Evolutionary conservation across 2,888 invertebrate species (phyloP).

Genomic region (Drosophila demipolita): DNA sequence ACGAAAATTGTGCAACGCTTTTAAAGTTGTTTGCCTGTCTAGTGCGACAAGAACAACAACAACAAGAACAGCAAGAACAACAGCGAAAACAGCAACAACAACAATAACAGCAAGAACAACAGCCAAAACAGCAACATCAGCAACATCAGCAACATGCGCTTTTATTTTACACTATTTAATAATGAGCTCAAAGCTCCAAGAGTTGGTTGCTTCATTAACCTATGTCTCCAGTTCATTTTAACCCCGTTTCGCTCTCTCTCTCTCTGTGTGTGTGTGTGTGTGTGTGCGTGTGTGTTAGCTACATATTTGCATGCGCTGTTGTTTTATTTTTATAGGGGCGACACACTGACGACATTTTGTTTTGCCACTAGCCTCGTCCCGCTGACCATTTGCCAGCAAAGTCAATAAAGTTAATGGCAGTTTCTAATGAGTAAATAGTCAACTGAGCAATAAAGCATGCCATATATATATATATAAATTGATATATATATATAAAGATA

Average conservation of each 20-base stretch:
- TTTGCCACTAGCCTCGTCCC: neutral
- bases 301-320: slow-evolving; percentile 11
- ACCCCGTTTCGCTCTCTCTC: neutral
- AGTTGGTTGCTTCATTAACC: slow-evolving; percentile 18
- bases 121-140: slow-evolving; percentile 6
- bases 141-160: slow-evolving; percentile 7
- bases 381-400: slow-evolving; percentile 30
- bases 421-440: slow-evolving; percentile 55
- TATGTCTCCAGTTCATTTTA: slow-evolving; percentile 34
- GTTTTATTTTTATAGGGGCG: slow-evolving; percentile 39
- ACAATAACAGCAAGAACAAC: neutral
- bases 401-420: slow-evolving; percentile 59
- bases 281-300: neutral
- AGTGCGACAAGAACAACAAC: slow-evolving; percentile 15
- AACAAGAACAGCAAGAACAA: slow-evolving; percentile 4
- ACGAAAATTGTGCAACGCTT: slow-evolving; percentile 74
- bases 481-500: neutral
- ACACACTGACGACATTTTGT: slow-evolving; percentile 45
- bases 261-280: neutral
- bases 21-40: slow-evolving; percentile 65
- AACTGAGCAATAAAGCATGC: slow-evolving; percentile 2
- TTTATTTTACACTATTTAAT: slow-evolving; percentile 27
- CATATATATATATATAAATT: neutral
- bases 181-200: slow-evolving; percentile 38
- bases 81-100: slow-evolving; percentile 8